Base-by-base conservation (phyloP, 2,113 vertebrate species). In the Pteronura brasiliensis region DNA sequence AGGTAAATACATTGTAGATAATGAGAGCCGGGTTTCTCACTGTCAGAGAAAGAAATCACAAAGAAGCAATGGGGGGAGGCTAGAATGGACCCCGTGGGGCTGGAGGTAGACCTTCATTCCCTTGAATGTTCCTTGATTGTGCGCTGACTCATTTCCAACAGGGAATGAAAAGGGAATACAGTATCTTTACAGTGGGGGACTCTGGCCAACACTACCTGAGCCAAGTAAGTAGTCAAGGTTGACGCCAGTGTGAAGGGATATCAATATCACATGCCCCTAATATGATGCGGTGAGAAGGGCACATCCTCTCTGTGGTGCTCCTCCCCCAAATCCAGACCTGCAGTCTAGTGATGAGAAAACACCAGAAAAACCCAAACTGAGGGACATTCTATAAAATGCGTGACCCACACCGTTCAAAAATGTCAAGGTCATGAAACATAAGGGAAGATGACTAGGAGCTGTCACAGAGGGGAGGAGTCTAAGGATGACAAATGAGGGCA, bases 351-450 rank as follows among this genome's bases (percentile, higher is more conserved):
- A 88, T 1, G n/a, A 86, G 61, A 69, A 88, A 39, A 76, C 25
- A 59, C 7, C 21, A 69, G 80, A 42, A 47, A 83, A 61, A 74
- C 34, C 8, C 65, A 81, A 55, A 36, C 7, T 20, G 31, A 88
- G 84, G 47, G 34, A 8, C 23, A 14, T 27, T 6, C 59, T 90
- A 74, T 72, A 74, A 42, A 95, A 74, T n/a, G 36, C 23, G 72
- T 81, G 44, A 80, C 61, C 34, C 80, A 42, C 20, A 25, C 44
- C 42, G 42, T 81, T 81, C 42, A 92, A 84, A 95, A 92, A 52
- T 13, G 69, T 80, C 81, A 31, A 88, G 55, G 84, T 90, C 55
- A 25, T 15, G 47, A 90, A 65, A 86, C 63, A 39, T 21, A 69
- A 79, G 72, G 71, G 57, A 92, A 23, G 81, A 79, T 20, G 34